Evolutionary conservation across 2,113 vertebrate species (phyloP).

Genomic region (Willisornis vidua): DNA sequence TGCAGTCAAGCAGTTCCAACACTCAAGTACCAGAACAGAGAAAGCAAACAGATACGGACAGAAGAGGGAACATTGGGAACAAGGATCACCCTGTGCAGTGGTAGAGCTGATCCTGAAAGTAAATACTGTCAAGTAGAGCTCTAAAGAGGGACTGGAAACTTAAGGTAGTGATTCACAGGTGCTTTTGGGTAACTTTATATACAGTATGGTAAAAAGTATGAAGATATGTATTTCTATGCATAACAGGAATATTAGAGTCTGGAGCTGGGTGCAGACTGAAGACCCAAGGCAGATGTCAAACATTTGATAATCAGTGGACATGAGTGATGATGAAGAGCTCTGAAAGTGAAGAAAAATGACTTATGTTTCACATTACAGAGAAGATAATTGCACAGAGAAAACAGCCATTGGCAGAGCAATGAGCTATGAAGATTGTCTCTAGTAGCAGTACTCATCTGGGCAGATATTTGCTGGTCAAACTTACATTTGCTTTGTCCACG

Average conservation of each 20-base stretch:
- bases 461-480: background rate
- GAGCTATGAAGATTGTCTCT: background rate
- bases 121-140: background rate
- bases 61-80: background rate
- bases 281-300: background rate
- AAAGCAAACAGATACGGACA: accelerated
- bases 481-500: background rate
- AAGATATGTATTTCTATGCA: background rate
- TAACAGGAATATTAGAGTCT: background rate
- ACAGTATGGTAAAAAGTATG: background rate
- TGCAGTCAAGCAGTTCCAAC: background rate
- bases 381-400: background rate
- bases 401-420: background rate
- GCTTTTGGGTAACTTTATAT: background rate
- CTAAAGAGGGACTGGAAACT: background rate
- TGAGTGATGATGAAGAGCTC: background rate
- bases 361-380: background rate
- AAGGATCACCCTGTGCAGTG: background rate
- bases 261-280: background rate
- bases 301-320: background rate
- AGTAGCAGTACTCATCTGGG: background rate
- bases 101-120: background rate
- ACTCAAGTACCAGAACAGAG: background rate
- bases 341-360: background rate
- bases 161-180: background rate